Evolutionary conservation across 1,140 invertebrate genomes (phyloP), one percentile per base, ranked within the genome.

Genomic region (Aphaenogaster rudis): DNA sequence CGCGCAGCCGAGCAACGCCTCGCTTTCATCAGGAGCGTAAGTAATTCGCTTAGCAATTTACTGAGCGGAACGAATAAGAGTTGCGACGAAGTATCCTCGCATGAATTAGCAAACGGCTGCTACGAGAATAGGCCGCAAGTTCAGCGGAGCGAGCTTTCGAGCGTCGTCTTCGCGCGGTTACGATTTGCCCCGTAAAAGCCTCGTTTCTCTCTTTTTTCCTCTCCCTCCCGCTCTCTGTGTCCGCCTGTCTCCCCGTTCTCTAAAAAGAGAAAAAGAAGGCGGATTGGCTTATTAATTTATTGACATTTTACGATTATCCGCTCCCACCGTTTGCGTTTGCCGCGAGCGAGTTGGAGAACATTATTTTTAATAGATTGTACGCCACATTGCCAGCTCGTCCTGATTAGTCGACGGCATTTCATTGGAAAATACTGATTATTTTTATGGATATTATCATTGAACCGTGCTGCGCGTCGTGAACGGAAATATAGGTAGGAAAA

Each of bases 41-140:
- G 82, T 94, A 94, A 94, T 94, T 92, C 88, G 91, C 91, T 94
- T 93, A 89, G 90, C 87, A 90, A 92, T 93, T 94, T 92, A 91
- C 87, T 77, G 84, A 92, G 82, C 63, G 91, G 61, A 93, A 86
- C 89, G 89, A 90, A 90, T 79, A 89, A 88, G 74, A 90, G 87
- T 91, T 85, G 45, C 76, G 74, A 61, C 74, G 88, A 71, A 85
- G 80, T 77, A 78, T 91, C 78, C 82, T 88, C 84, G 85, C 90
- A 89, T 90, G 89, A 90, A 91, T 91, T 91, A 87, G 57, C 90
- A 91, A 89, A 91, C 59, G 81, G 45, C 39, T 36, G 61, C 48
- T 77, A 71, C 67, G 89, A 91, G 81, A 88, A 91, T 86, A 88
- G 48, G 59, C 71, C 13, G 63, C 67, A 17, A n/a, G 69, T 59